Conservation (phyloP, 2,797 vertebrate species). For the Falco biarmicus region DNA sequence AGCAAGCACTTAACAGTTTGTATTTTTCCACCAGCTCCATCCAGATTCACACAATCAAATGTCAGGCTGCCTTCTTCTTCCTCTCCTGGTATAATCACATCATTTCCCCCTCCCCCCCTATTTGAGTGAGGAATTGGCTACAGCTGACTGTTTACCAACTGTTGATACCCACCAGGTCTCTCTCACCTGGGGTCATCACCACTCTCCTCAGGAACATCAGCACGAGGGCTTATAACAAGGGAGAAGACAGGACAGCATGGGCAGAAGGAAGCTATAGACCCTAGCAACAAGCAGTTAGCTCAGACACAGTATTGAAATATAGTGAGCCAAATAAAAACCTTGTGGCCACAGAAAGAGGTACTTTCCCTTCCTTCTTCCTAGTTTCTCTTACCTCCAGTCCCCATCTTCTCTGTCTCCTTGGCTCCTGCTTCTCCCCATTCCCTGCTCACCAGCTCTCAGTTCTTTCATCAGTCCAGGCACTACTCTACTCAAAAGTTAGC, state of each 20-base stretch:
- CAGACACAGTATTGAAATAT: not conserved
- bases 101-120: not conserved
- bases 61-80: not conserved
- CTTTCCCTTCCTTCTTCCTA: not conserved
- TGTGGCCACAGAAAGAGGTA: not conserved
- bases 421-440: not conserved
- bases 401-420: not conserved
- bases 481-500: not conserved
- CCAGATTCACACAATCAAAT: not conserved
- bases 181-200: not conserved
- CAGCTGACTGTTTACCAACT: not conserved
- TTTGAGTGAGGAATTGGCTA: not conserved
- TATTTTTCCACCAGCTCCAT: not conserved
- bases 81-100: fast-evolving
- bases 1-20: not conserved
- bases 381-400: not conserved
- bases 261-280: not conserved
- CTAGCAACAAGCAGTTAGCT: not conserved
- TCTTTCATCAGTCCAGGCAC: not conserved
- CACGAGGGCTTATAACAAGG: not conserved
- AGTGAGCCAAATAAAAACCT: not conserved
- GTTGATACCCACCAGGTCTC: not conserved
- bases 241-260: not conserved
- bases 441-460: not conserved
- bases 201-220: not conserved